Evolutionary conservation across 2,797 vertebrate species (phyloP), one percentile per base, ranked within the genome.

Genomic region (Oreortyx pictus): DNA sequence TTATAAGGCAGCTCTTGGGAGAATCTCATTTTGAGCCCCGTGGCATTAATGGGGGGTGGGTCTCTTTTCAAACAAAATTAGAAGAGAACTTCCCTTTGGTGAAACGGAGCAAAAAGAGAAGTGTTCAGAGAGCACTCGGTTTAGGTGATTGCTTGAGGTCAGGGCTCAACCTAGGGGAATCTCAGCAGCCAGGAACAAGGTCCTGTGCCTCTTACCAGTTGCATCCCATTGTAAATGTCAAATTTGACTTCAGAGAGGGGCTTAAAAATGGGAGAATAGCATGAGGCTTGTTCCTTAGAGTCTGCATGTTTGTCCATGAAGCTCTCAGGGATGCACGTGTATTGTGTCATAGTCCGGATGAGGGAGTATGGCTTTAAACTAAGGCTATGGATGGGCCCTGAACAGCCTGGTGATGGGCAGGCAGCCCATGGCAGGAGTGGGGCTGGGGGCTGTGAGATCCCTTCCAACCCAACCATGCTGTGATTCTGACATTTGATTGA

Each of bases 1-100:
- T 94, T 96, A 89, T 46, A 96, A 94, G 95, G 95, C 88, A 96
- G 76, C n/a, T 5, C 56, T 66, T 35, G 23, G 25, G 54, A 84
- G 77, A 78, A 95, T 66, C 70, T 80, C 66, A 52, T 88, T 83
- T 86, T 78, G 64, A 94, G 88, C 85, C 89, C 67, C 33, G 70
- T 50, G 81, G 87, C 62, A 88, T 78, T 82, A 44, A 44, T 84
- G 81, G 68, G 87, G 57, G 46, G 60, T 14, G 73, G 74, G 49
- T 83, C 87, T 95, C 67, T 94, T 94, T 94, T 93, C 60, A 77
- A 87, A 86, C 72, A 43, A 27, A 43, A 72, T 77, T 64, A 31
- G 57, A 46, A 47, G 78, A 17, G 47, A 84, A 62, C 27, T 75
- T 73, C 41, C 31, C 29, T 70, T 78, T 61, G 61, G 61, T 72